Evolutionary conservation across 2,113 vertebrate genomes (phyloP).

Genomic region (Tetrao urogallus): DNA sequence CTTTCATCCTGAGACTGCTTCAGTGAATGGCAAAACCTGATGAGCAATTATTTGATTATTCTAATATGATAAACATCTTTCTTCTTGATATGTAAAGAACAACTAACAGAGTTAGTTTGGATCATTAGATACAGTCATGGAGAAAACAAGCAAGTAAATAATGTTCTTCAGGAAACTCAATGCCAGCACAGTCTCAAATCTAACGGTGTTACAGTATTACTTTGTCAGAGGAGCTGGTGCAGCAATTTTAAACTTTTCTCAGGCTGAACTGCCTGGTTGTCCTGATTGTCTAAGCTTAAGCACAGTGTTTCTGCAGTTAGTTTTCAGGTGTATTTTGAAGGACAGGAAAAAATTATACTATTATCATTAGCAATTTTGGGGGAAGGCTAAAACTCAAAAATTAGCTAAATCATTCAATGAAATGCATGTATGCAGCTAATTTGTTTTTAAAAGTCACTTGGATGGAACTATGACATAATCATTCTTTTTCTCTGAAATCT

Average conservation of each 20-base stretch:
- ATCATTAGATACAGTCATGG: not conserved
- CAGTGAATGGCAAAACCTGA: constrained; percentile 28
- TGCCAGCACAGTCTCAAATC: not conserved
- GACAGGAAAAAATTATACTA: not conserved
- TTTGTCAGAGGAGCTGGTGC: not conserved
- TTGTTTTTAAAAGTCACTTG: not conserved
- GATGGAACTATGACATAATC: not conserved
- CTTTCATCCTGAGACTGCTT: constrained; percentile 26
- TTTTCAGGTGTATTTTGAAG: not conserved
- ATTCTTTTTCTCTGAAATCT: not conserved
- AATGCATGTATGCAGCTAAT: not conserved
- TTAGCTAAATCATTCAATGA: not conserved
- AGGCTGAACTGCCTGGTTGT: not conserved
- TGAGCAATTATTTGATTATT: constrained; percentile 51
- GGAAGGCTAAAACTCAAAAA: not conserved
- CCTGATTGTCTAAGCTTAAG: not conserved
- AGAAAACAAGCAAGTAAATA: not conserved
- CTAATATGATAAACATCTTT: not conserved
- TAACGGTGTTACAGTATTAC: not conserved
- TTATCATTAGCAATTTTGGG: not conserved
- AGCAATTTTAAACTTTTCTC: not conserved
- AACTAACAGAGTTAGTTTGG: not conserved
- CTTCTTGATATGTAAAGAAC: not conserved
- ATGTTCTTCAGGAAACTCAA: not conserved
- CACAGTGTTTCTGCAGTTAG: not conserved